Conservation (phyloP, 2,888 invertebrate genomes). For the Caenorhabditis imperialis region DNA sequence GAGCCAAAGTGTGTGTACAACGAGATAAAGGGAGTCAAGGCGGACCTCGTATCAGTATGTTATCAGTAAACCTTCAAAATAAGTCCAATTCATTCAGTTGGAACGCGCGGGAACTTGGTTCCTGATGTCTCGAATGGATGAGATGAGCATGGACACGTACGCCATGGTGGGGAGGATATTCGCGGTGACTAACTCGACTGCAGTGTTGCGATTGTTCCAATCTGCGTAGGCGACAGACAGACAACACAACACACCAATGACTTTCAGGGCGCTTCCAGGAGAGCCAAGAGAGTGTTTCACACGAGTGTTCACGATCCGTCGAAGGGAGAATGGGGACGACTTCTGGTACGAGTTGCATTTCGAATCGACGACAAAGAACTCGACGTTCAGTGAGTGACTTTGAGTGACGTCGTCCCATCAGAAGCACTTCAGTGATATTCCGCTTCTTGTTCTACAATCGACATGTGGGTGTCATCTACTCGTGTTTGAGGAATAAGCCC, state of each 20-base stretch:
- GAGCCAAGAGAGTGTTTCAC: constrained; percentile 64
- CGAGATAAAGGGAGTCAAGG: constrained; percentile 61
- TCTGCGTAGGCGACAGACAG: constrained; percentile 68
- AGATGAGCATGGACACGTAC: constrained; percentile 67
- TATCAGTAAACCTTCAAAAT: too few species aligned
- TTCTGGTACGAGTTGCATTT: constrained; percentile 64
- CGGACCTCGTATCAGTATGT: constrained; percentile 60
- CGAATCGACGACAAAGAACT: constrained; percentile 61
- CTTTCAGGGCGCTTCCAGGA: constrained; percentile 62
- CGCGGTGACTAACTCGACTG: constrained; percentile 56
- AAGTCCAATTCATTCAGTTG: constrained; percentile 48
- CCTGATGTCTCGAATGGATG: constrained; percentile 66
- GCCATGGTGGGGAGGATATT: constrained; percentile 64
- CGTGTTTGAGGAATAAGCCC: constrained; percentile 60
- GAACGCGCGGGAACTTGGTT: constrained; percentile 68
- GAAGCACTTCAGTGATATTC: constrained; percentile 65
- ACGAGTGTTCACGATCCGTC: constrained; percentile 60
- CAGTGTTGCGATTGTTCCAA: constrained; percentile 62
- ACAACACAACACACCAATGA: background rate
- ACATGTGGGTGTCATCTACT: constrained; percentile 67
- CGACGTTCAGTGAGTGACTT: constrained; percentile 60
- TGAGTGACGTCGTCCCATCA: too few species aligned
- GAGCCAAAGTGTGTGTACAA: constrained; percentile 63
- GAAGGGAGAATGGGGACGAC: constrained; percentile 48
- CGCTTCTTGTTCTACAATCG: constrained; percentile 71